Evolutionary conservation across 2,113 vertebrate species (phyloP).

Genomic region (Cochlearius cochlearius): DNA sequence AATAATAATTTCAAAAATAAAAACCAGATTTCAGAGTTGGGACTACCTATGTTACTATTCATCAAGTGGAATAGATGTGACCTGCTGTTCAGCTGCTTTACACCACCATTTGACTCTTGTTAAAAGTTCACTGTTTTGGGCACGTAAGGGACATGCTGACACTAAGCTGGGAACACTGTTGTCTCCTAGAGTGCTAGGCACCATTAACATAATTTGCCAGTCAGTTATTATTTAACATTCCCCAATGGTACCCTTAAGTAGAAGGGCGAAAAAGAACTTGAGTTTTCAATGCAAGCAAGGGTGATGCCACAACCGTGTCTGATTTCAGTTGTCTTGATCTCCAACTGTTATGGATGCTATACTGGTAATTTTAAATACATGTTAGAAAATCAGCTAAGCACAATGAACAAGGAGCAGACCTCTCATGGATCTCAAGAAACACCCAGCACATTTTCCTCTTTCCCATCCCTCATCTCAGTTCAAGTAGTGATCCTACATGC

Average conservation of each 20-base stretch:
- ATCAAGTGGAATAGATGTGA: fast-evolving
- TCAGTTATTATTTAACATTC: not conserved
- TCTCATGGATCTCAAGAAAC: not conserved
- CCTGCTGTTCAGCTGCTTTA: not conserved
- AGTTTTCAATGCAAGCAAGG: not conserved
- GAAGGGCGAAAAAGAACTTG: not conserved
- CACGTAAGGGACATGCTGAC: not conserved
- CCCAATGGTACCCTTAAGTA: not conserved
- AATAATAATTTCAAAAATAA: not conserved
- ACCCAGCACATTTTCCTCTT: not conserved
- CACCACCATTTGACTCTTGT: not conserved
- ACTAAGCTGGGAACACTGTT: not conserved
- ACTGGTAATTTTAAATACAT: not conserved
- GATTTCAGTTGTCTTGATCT: not conserved
- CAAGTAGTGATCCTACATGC: not conserved
- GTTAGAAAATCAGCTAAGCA: not conserved
- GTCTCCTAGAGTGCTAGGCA: not conserved
- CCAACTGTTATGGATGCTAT: not conserved
- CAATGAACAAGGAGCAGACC: not conserved
- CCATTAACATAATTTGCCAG: not conserved
- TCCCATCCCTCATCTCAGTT: not conserved
- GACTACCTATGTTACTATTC: not conserved
- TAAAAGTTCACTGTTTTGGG: not conserved
- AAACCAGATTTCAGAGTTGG: not conserved
- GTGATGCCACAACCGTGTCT: not conserved